Percentiles rank a stretch among this genome's conserved stretches.
These are phyloP conservation scores for Physocephala rufipes DNA, from an alignment of 2,888 invertebrate genomes.

Conservation along the genomic window DNA sequence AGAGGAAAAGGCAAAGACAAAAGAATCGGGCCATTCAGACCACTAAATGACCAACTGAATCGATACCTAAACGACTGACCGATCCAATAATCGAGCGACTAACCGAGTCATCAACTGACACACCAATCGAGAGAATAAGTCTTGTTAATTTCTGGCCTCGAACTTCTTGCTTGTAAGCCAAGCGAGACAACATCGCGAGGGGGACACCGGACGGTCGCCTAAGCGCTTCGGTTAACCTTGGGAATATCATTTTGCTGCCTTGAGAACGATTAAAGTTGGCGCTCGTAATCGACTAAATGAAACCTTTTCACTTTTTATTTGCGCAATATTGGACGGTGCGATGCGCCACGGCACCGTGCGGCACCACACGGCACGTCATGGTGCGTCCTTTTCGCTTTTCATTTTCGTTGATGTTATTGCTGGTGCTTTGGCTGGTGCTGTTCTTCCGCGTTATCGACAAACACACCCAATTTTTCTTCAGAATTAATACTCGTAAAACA, in stretches of 20 bases:
- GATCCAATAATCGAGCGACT: neutral
- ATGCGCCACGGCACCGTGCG: neutral
- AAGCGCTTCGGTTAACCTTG: constrained; percentile 9
- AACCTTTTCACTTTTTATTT: constrained; percentile 33
- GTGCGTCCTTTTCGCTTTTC: neutral
- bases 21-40: too few species aligned
- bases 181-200: neutral
- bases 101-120: neutral
- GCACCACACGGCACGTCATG: neutral
- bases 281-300: constrained; percentile 23
- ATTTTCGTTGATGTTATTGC: neutral
- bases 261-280: constrained; percentile 32
- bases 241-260: constrained; percentile 14
- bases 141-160: neutral
- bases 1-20: too few species aligned
- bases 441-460: constrained; percentile 21
- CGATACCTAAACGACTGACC: neutral
- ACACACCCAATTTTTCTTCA: constrained; percentile 35
- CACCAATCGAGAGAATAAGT: neutral
- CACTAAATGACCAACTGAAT: too few species aligned
- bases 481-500: constrained; percentile 25
- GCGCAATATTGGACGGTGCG: neutral
- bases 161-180: neutral
- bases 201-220: neutral
- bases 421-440: neutral